Evolutionary conservation across 2,113 vertebrate species (phyloP), one percentile per base, ranked within the genome.

Genomic region (Caloenas nicobarica): DNA sequence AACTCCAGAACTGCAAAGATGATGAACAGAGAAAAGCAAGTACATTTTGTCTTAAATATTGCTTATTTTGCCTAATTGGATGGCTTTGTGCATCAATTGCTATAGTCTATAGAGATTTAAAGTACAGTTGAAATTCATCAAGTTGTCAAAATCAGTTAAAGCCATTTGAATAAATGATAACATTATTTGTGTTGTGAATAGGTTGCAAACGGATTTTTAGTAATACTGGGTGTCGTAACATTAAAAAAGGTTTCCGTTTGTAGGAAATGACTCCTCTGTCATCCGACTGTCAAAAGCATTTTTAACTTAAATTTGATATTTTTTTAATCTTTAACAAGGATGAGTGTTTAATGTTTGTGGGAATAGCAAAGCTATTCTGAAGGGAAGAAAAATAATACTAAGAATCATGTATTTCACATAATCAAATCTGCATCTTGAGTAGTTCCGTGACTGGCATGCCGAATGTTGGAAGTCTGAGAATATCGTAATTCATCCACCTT

Each of bases 1-100:
- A 99, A 90, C 98, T 99, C 98, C 99, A 99, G 97, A 99, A 99
- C 97, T 99, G 99, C 98, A 99, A 99, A 98, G 99, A 99, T 98
- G 99, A 99, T 98, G 99, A 99, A 94, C 99, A 99, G 83, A 98
- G 99, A 98, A 99, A 98, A 98, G 99, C 99, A 98, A 99, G 98
- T 99, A 97, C 73, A 92, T 80, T 97, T 96, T 97, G 14, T 88
- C 62, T 95, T 92, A 29, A 91, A 50, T 81, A 92, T 68, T 87
- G 56, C 57, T 96, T 69, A 21, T 83, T 91, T 81, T 89, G 40
- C 42, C 40, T 69, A 66, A n/a, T 93, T 29, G 51, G 10, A 38
- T 62, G 53, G 13, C 4, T 57, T 58, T 71, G n/a, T 83, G 25
- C 17, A 54, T 86, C 29, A 33, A 1, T 89, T 89, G 19, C n/a